phyloP scores from a whole-genome alignment of 37 sponge, comb jelly and placozoan genomes.

The Bolinopsis microptera region DNA sequence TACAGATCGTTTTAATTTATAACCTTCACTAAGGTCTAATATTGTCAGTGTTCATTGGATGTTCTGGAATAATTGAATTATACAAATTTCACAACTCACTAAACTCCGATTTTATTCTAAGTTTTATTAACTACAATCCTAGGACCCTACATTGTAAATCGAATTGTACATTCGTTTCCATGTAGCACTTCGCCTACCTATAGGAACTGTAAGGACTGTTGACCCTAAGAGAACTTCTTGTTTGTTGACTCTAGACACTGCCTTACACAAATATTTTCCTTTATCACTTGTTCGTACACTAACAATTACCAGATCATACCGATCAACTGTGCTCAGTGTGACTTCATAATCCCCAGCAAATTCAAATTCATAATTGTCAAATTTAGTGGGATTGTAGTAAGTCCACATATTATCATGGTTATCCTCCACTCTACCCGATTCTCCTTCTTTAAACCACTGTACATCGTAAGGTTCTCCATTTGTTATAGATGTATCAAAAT shows the following conservation, averaged over 20 bases:
- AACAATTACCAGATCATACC: conserved; percentile 9
- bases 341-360: background rate
- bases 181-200: too few species aligned
- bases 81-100: too few species aligned
- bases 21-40: background rate
- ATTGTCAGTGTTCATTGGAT: too few species aligned
- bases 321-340: background rate
- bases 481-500: background rate
- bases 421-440: background rate
- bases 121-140: too few species aligned
- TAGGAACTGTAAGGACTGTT: background rate
- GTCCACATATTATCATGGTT: conserved; percentile 31
- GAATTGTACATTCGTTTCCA: too few species aligned
- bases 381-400: background rate
- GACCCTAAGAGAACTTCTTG: background rate
- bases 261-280: conserved; percentile 3
- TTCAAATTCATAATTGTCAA: background rate
- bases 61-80: too few species aligned
- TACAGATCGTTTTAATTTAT: background rate
- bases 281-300: background rate
- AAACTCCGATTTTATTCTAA: too few species aligned
- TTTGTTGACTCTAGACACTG: background rate
- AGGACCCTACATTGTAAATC: too few species aligned
- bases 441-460: background rate
- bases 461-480: conserved; percentile 9